Base-by-base conservation (phyloP, 2,113 vertebrate genomes). In the Galeopterus variegatus region DNA sequence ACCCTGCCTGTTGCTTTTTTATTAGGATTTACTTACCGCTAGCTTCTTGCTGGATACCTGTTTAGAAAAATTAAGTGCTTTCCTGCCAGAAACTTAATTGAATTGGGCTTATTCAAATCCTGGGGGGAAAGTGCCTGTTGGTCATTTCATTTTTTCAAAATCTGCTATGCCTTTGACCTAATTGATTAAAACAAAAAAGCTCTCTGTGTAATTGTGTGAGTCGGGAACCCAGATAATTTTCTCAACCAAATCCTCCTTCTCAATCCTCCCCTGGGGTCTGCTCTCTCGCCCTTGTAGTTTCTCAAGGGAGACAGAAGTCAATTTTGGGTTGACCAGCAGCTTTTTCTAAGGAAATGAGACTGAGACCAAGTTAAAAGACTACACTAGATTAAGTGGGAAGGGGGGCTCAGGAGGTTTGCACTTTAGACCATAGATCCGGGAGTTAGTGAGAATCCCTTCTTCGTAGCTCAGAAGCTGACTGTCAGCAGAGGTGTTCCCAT, bases 51-150 rank as follows among this genome's bases (percentile, higher is more conserved):
- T 64, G 36, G 65, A 83, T 81, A 94, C 21, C 77, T 93, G 87
- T 91, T 96, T 95, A 81, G 80, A 90, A 87, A 92, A 97, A 93
- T 90, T 45, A 96, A 96, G 81, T 77, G 54, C 50, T n/a, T 97
- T 94, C 73, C 88, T 89, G 86, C 92, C 19, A 21, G n/a, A 97
- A 96, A 94, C 33, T 45, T 96, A 86, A 96, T 92, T 90, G 87
- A 94, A 92, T 76, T 50, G 72, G 81, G 84, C 58, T 95, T 90
- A 69, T 88, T 96, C 85, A 86, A 69, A 76, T 93, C 92, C 76
- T 67, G 23, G 50, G 45, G 36, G 10, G 8, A n/a, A 54, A 65
- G 50, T 72, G 48, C 45, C 60, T 88, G 95, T 96, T 64, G 89
- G 89, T 90, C 73, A 87, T 93, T 91, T 94, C 73, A 94, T 87